Base-by-base conservation (phyloP, 2,797 vertebrate genomes). In the Chrysocyon brachyurus region DNA sequence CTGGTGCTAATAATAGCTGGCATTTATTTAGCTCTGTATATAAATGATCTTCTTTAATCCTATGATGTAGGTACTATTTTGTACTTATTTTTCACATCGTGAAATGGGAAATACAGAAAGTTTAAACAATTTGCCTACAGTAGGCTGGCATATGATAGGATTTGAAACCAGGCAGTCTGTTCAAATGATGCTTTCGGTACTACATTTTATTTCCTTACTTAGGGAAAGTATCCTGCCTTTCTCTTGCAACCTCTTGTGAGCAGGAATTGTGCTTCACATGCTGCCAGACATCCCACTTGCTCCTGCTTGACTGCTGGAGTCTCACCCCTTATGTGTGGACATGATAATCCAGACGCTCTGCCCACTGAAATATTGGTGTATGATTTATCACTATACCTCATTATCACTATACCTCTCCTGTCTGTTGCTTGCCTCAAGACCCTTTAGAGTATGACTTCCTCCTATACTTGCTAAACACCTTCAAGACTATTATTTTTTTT, bases 1-100 rank as follows among this genome's bases (percentile, higher is more conserved):
- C 73, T 87, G 63, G 73, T 83, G 78, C 57, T 96, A 96, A 91
- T 84, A 95, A 93, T 79, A 89, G 24, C 28, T 96, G 46, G 77
- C 54, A 86, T 95, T 92, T 89, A 91, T 79, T 95, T 61, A 92
- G 73, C 57, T 57, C 75, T 93, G 26, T 85, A 22, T 40, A 17
- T 81, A 73, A 96, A 94, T 92, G 49, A 77, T 77, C 72, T 86
- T 54, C 33, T 90, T 92, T 90, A 92, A 84, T 66, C 54, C 59
- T 84, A 40, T 84, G 59, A 68, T 63, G 19, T 52, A 84, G 54
- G 73, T 75, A 79, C 14, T 84, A 61, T 90, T 90, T 93, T 93
- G 93, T 97, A 33, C 31, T 12, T 70, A 63, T 91, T 92, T 97
- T 85, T 91, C 2, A 96, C 70, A 85, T 49, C 92, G 92, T 64